phyloP scores from a whole-genome alignment of 2,888 invertebrate genomes.

The Tipula helvola region DNA sequence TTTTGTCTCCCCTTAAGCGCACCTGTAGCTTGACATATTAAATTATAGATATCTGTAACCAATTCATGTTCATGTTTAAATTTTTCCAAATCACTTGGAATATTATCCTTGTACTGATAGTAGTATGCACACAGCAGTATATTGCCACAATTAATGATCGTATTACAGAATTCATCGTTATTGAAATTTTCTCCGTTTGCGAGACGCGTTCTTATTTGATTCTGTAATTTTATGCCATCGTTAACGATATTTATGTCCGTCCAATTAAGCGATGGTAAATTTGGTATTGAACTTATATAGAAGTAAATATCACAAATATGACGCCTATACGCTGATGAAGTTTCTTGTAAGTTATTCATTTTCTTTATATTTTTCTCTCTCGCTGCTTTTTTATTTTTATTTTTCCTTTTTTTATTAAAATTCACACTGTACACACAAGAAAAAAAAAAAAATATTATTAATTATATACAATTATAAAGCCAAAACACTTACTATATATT shows the following conservation, averaged over 20 bases:
- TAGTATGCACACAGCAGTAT: slow-evolving; percentile 5
- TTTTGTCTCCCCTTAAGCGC: not conserved
- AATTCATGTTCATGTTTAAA: slow-evolving; percentile 6
- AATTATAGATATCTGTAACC: slow-evolving; percentile 5
- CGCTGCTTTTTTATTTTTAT: not conserved
- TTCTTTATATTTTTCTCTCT: not conserved
- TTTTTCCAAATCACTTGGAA: slow-evolving; percentile 9
- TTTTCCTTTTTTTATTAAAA: not conserved
- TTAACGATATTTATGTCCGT: slow-evolving; percentile 7
- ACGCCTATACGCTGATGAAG: slow-evolving; percentile 8
- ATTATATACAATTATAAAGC: not conserved
- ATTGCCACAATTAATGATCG: slow-evolving; percentile 6
- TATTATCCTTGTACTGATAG: slow-evolving; percentile 7
- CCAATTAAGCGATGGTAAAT: slow-evolving; percentile 4
- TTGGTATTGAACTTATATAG: slow-evolving; percentile 5
- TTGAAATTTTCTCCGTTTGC: slow-evolving; percentile 5
- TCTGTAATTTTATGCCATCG: slow-evolving; percentile 7
- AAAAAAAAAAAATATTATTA: not conserved
- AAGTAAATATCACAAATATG: slow-evolving; percentile 7
- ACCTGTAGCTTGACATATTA: slow-evolving; percentile 7
- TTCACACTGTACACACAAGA: not conserved
- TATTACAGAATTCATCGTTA: slow-evolving; percentile 1
- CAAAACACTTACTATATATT: not conserved
- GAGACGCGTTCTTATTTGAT: slow-evolving; percentile 1
- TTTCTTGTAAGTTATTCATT: not conserved